A percentile compares a stretch with the other conserved stretches of the same genome.
Evolutionary conservation across 2,888 invertebrate genomes (phyloP).

Genomic region (Pinctada fucata): DNA sequence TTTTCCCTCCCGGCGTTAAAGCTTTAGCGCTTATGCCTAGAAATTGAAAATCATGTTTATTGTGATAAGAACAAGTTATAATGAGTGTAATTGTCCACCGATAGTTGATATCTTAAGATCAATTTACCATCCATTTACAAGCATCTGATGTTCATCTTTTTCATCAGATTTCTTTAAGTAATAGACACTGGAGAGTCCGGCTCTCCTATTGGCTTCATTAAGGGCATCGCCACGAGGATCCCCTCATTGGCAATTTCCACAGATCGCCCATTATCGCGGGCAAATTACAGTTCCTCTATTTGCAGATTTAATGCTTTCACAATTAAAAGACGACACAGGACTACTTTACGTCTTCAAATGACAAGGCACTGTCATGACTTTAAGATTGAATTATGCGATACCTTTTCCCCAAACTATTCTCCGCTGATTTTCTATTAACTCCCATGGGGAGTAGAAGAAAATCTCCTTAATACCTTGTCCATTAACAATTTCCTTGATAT

Average conservation of each 20-base stretch:
- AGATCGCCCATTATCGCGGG: conserved; percentile 13
- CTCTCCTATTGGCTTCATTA: conserved; percentile 35
- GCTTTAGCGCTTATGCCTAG: background rate
- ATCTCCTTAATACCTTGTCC: conserved; percentile 1
- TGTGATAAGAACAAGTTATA: conserved; percentile 25
- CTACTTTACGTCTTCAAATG: conserved; percentile 30
- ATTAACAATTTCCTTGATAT: conserved; percentile 14
- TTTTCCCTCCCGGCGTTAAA: no score
- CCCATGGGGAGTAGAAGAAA: conserved; percentile 26
- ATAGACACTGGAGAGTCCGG: conserved; percentile 24
- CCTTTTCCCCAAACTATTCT: conserved; percentile 32
- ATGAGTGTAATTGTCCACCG: conserved; percentile 38
- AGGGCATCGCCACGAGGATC: background rate
- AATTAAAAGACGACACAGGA: conserved; percentile 19
- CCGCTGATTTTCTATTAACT: conserved; percentile 37
- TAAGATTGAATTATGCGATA: conserved; percentile 44
- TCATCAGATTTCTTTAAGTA: conserved; percentile 33
- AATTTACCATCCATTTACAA: conserved; percentile 41
- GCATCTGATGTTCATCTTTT: conserved; percentile 24
- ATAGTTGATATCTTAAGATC: conserved; percentile 41
- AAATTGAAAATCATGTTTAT: background rate
- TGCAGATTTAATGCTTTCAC: conserved; percentile 28
- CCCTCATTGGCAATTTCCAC: conserved; percentile 19
- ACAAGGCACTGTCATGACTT: conserved; percentile 39
- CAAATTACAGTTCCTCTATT: conserved; percentile 16